Conservation (phyloP, 92 coral and sea anemone species). For the Actinostola sp. region DNA sequence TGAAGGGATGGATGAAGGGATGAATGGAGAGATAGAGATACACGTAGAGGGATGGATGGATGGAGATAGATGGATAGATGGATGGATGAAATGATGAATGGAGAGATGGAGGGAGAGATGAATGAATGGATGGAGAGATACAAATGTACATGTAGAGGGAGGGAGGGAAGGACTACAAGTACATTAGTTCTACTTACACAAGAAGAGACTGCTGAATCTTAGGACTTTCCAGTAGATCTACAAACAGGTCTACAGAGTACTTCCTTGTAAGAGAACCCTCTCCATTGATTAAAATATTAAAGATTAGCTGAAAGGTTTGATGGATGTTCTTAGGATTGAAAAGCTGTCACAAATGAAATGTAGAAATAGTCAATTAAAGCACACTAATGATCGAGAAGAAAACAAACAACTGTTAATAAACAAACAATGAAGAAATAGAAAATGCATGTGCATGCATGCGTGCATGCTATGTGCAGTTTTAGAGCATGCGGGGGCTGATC, state of each 20-base stretch:
- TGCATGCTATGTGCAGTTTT: too few species aligned
- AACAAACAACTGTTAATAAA: too few species aligned
- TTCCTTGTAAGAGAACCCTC: conserved; percentile 88
- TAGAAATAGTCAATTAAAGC: background rate
- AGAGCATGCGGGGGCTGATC: too few species aligned
- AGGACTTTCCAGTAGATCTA: conserved; percentile 85
- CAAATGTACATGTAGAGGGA: background rate
- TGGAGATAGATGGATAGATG: background rate
- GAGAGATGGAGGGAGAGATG: too few species aligned
- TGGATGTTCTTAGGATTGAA: conserved; percentile 94
- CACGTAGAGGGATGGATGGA: too few species aligned
- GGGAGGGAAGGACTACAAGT: too few species aligned
- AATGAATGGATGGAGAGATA: background rate
- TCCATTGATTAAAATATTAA: conserved; percentile 87
- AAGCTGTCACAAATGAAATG: conserved; percentile 45
- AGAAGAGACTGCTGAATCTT: conserved; percentile 91
- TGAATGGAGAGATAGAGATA: too few species aligned
- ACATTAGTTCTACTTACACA: conserved; percentile 77
- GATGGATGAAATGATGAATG: background rate
- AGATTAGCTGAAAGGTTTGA: conserved; percentile 94
- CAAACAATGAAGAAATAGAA: too few species aligned
- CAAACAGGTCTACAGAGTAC: conserved; percentile 92
- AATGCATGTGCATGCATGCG: too few species aligned
- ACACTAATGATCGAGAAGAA: too few species aligned
- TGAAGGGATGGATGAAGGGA: too few species aligned